phyloP scores from a whole-genome alignment of 2,797 vertebrate genomes.

The Lepus townsendii region DNA sequence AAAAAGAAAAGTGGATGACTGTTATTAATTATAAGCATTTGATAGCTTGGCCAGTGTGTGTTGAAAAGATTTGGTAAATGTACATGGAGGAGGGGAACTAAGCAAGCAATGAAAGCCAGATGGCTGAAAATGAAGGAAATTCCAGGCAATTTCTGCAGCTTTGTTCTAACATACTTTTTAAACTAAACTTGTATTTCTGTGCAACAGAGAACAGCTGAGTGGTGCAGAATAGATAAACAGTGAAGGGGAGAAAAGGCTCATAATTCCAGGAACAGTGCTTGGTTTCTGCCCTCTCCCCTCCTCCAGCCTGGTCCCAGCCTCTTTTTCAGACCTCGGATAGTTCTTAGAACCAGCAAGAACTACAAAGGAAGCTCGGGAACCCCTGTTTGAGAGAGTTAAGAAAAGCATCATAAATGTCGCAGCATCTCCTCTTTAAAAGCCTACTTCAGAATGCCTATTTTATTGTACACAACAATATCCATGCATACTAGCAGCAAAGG shows the following conservation, averaged over 20 bases:
- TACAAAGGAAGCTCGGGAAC: conserved; percentile 51
- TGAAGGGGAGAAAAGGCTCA: not conserved
- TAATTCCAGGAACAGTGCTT: conserved; percentile 71
- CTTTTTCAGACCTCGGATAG: conserved; percentile 56
- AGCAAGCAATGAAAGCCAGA: conserved; percentile 89
- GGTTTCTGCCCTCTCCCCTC: conserved; percentile 18
- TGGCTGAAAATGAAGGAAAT: conserved; percentile 89
- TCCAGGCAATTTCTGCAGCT: conserved; percentile 87
- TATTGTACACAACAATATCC: conserved; percentile 67
- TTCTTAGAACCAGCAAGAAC: conserved; percentile 65
- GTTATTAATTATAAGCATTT: conserved; percentile 87
- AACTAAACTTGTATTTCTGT: conserved; percentile 86
- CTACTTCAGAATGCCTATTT: not conserved
- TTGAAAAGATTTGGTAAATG: conserved; percentile 89
- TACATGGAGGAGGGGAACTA: conserved; percentile 80
- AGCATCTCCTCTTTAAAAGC: conserved; percentile 51
- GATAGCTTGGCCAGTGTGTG: conserved; percentile 83
- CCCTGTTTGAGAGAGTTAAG: conserved; percentile 59
- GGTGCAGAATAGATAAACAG: conserved; percentile 79
- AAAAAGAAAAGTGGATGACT: conserved; percentile 69
- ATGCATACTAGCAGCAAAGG: conserved; percentile 5
- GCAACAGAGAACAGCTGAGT: conserved; percentile 87
- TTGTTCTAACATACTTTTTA: conserved; percentile 88
- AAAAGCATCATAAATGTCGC: not conserved
- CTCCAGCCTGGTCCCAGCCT: not conserved